These are phyloP conservation scores for Thaumetopoea pityocampa DNA, from an alignment of 1,140 invertebrate species.

Conservation along the genomic window DNA sequence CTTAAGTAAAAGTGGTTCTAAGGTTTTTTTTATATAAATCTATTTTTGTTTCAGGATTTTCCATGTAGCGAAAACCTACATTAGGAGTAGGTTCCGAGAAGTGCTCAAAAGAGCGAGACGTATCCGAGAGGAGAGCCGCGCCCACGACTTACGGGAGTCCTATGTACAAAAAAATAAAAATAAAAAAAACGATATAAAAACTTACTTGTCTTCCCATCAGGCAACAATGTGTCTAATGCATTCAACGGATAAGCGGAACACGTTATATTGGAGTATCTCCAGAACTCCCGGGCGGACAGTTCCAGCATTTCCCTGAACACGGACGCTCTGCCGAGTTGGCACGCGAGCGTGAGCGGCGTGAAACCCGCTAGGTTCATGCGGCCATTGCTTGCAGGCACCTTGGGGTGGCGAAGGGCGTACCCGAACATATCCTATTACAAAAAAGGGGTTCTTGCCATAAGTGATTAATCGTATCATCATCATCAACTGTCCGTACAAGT, in stretches of 20 bases:
- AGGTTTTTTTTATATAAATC: too few relatives aligned
- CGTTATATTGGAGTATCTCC: slow-evolving; percentile 99
- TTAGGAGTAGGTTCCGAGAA: too few relatives aligned
- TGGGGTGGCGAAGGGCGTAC: slow-evolving; percentile 96
- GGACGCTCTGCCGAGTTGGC: slow-evolving; percentile 94
- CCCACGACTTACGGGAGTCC: too few relatives aligned
- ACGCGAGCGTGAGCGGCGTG: slow-evolving; percentile 96
- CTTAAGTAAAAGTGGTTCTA: too few relatives aligned
- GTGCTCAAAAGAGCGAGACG: too few relatives aligned
- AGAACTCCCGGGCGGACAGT: slow-evolving; percentile 95
- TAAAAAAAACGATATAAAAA: too few relatives aligned
- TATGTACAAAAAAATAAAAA: too few relatives aligned
- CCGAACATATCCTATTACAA: slow-evolving; percentile 95
- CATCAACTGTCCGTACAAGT: too few relatives aligned
- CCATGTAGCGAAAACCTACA: too few relatives aligned
- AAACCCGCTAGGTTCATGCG: slow-evolving; percentile 92
- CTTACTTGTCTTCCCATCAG: slow-evolving; percentile 95
- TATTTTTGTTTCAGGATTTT: too few relatives aligned
- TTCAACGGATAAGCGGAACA: slow-evolving; percentile 98
- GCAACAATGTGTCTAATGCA: slow-evolving; percentile 95
- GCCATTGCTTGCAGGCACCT: slow-evolving; percentile 92
- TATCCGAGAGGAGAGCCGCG: too few relatives aligned
- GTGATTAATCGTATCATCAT: neutral
- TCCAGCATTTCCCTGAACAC: slow-evolving; percentile 99
- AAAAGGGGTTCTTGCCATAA: neutral